phyloP scores from a whole-genome alignment of 2,797 vertebrate genomes.

The Malurus splendens region DNA sequence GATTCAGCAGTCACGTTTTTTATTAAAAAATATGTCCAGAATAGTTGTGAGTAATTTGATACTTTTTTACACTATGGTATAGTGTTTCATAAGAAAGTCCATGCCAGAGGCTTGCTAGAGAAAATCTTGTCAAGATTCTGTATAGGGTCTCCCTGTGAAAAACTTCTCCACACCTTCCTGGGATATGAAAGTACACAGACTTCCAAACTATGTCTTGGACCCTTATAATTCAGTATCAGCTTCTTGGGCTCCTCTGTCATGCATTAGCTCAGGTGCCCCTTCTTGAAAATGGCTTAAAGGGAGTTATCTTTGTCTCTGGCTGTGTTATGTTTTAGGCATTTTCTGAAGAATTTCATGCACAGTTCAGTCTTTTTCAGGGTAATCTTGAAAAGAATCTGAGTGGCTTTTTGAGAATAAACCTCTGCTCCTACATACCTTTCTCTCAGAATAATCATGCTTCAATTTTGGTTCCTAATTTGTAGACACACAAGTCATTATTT shows the following conservation, averaged over 20 bases:
- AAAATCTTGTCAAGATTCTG: neutral
- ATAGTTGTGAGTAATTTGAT: neutral
- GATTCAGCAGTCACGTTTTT: neutral
- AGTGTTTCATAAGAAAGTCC: neutral
- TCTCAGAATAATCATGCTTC: neutral
- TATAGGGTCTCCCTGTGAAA: neutral
- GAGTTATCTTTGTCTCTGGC: neutral
- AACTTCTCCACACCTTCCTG: neutral
- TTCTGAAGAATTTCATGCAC: neutral
- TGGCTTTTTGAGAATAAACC: neutral
- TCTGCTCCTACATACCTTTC: neutral
- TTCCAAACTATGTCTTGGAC: neutral
- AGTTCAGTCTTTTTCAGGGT: neutral
- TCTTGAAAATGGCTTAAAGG: neutral
- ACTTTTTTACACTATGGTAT: neutral
- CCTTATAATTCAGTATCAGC: neutral
- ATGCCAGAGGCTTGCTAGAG: neutral
- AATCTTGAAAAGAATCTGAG: neutral
- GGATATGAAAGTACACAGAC: neutral
- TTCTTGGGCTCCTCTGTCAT: neutral
- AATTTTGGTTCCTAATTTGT: neutral
- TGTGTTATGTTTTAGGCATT: neutral
- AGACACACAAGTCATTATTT: neutral
- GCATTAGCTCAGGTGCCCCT: neutral
- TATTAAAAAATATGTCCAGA: neutral